phyloP scores from a whole-genome alignment of 2,888 invertebrate species.

The Bursaphelenchus okinawaensis region DNA sequence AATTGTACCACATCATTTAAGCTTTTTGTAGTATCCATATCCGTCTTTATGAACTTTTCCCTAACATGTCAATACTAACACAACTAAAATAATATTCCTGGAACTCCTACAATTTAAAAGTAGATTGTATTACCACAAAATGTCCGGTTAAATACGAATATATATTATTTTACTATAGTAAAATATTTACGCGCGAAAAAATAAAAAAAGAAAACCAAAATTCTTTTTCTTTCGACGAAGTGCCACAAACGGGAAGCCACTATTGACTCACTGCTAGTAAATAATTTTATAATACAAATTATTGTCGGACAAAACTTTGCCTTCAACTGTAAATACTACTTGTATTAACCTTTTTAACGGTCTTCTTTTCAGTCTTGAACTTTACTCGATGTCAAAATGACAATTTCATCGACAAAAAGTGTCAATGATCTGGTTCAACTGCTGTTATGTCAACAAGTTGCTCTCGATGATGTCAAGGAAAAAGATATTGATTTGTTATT shows the following conservation, averaged over 20 bases:
- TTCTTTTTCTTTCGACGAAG: neutral
- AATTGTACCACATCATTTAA: neutral
- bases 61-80: neutral
- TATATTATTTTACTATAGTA: neutral
- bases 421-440: too few species aligned
- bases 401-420: too few species aligned
- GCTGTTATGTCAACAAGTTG: neutral
- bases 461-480: neutral
- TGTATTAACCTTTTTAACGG: too few species aligned
- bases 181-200: neutral
- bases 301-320: too few species aligned
- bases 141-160: neutral
- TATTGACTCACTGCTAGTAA: too few species aligned
- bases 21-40: neutral
- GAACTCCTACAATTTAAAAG: neutral
- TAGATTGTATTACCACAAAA: neutral
- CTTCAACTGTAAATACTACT: too few species aligned
- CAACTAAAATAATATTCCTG: neutral
- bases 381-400: too few species aligned
- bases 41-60: neutral
- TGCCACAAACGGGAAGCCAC: neutral
- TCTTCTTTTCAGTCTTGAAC: too few species aligned
- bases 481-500: neutral
- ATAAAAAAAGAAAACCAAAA: neutral
- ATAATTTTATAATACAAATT: too few species aligned